Evolutionary conservation across 2,113 vertebrate species (phyloP).

Genomic region (Scopus umbretta): DNA sequence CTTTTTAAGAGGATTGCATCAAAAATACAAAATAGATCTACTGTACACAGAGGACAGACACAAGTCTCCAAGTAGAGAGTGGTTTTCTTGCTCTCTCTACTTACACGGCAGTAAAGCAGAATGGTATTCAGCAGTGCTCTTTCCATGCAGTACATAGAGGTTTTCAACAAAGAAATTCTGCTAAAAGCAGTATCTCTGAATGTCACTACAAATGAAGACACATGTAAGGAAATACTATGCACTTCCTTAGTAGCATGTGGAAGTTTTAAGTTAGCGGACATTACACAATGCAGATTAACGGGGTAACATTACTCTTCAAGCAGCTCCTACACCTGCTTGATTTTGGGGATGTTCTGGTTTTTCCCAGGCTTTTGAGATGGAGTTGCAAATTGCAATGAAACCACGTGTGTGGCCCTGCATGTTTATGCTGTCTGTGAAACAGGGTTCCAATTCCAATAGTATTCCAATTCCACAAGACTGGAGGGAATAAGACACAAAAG

Average conservation of each 20-base stretch:
- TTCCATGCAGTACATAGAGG: neutral
- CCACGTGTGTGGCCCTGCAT: neutral
- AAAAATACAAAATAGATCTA: neutral
- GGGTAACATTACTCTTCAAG: neutral
- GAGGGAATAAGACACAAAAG: neutral
- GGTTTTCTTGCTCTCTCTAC: neutral
- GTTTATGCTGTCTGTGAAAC: neutral
- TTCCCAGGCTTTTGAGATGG: neutral
- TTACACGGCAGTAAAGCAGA: neutral
- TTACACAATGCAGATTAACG: neutral
- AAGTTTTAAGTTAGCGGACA: neutral
- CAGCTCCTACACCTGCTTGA: neutral
- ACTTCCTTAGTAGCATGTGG: neutral
- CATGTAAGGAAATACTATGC: neutral
- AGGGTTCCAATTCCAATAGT: neutral
- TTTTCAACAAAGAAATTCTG: neutral
- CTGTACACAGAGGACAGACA: neutral
- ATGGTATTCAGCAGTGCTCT: neutral
- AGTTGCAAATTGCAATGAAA: neutral
- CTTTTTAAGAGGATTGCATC: neutral
- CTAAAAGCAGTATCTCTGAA: neutral
- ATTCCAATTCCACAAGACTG: neutral
- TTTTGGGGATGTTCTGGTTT: neutral
- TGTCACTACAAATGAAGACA: neutral
- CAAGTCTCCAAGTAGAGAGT: neutral